Evolutionary conservation across 2,113 vertebrate species (phyloP), one percentile per base, ranked within the genome.

Genomic region (Microcebus tavaratra): DNA sequence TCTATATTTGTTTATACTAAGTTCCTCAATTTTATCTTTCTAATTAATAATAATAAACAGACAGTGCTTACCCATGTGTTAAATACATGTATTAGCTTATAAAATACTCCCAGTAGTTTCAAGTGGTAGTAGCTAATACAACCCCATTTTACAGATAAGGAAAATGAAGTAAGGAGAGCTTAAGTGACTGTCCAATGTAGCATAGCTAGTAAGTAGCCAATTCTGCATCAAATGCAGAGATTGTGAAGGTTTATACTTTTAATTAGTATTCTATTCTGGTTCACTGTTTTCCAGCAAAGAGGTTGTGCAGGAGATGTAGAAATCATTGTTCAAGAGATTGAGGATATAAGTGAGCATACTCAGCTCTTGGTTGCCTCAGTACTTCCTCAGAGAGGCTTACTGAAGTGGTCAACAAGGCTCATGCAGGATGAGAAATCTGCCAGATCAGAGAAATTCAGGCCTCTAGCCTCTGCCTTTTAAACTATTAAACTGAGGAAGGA

Each of bases 1-100:
- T 50, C 23, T 6, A 5, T 85, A 88, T 78, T 89, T 88, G 93
- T 34, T 79, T 86, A 21, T 15, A 76, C 31, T 72, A 70, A 59
- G 8, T 96, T 96, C 8, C 70, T 88, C 31, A 88, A 89, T 20
- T 91, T 81, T 36, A 27, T 57, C 42, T 95, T 97, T 79, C 65
- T 92, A 83, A 75, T 87, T 50, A 68, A 89, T 34, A 91, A 68
- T 61, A 57, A n/a, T n/a, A 78, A 12, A 27, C 3, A 63, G 8
- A 25, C 21, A 70, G 9, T 55, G n/a, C 12, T 70, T 65, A 72
- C 0, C 34, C 63, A 34, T 36, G 14, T 63, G 25, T 23, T 59
- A 25, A 20, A 23, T 59, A 53, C 2, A 17, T 50, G 8, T 65
- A 21, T 21, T 48, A 80, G 27, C 36, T 61, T 92, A 67, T 6